A percentile compares a stretch with the other conserved stretches of the same genome.
phyloP scores from a whole-genome alignment of 2,888 invertebrate species.

The Ormyrus thymus region DNA sequence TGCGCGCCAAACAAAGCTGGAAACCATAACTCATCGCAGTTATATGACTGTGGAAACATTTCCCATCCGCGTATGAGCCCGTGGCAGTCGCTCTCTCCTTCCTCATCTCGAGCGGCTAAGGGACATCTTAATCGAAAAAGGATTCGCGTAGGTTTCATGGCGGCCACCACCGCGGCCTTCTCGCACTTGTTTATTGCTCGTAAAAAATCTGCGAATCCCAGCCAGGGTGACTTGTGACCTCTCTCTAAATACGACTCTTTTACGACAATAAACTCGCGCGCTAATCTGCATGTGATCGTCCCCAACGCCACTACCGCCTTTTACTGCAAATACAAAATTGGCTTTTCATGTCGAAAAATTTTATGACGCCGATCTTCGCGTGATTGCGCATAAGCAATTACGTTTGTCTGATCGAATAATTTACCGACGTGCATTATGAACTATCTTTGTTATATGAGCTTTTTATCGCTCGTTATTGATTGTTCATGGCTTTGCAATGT shows the following conservation, averaged over 20 bases:
- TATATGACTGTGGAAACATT: slow-evolving; percentile 56
- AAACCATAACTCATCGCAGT: slow-evolving; percentile 63
- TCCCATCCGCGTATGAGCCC: slow-evolving; percentile 15
- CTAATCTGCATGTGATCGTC: slow-evolving; percentile 4
- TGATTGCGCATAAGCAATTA: not conserved
- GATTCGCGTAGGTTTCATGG: not conserved
- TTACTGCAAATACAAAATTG: slow-evolving; percentile 6
- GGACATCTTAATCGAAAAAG: slow-evolving; percentile 40
- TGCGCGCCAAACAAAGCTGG: slow-evolving; percentile 59
- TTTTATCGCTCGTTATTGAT: too few species aligned
- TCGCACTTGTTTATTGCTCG: slow-evolving; percentile 33
- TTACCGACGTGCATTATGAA: too few species aligned
- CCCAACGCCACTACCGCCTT: not conserved
- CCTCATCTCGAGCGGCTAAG: too few species aligned
- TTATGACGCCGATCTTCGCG: not conserved
- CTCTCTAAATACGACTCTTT: slow-evolving; percentile 5
- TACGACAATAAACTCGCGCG: not conserved
- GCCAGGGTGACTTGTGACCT: not conserved
- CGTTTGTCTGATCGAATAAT: too few species aligned
- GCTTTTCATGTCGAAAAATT: not conserved
- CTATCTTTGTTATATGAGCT: too few species aligned
- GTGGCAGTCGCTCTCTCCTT: not conserved
- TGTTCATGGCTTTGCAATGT: too few species aligned
- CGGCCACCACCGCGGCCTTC: not conserved
- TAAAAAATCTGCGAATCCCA: slow-evolving; percentile 27